Evolutionary conservation across 2,888 invertebrate species (phyloP), one percentile per base, ranked within the genome.

Genomic region (Scaeva pyrastri): DNA sequence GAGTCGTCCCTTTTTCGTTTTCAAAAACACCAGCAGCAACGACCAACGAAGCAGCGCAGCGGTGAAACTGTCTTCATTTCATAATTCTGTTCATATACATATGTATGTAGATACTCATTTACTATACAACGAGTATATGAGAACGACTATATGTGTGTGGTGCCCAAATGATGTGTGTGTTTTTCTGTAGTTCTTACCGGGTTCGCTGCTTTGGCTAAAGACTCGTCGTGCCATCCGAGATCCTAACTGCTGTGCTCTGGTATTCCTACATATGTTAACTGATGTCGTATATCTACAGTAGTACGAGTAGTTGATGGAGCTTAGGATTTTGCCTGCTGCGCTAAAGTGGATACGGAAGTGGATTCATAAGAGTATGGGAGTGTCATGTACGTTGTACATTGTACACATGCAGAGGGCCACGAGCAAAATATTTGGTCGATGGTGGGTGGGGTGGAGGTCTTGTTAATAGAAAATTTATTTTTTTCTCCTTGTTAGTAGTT

Each of bases 21-120:
- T 12, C 19, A 31, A 31, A 41, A 62, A 10, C 8, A 16, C 10
- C 16, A 62, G n/a, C 62, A 58, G 36, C 41, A 62, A n/a, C n/a
- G n/a, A n/a, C n/a, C n/a, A n/a, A n/a, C n/a, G 21, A 12, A 45
- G 45, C 55, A 39, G 23, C 23, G 45, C 55, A 39, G 23, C 23
- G 14, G 55, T 36, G 41, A 26, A 55, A 52, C 52, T 11, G 52
- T 56, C 56, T 71, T 71, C 56, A 56, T 71, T 71, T 71, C 55
- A 71, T 71, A 71, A 71, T 56, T 71, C 43, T 56, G n/a, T 52
- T 39, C 39, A 68, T 52, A 68, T 48, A n/a, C n/a, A n/a, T n/a
- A n/a, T n/a, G n/a, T n/a, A n/a, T n/a, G n/a, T n/a, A 23, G 10
- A 1, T 45, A 21, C 31, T 52, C 39, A 52, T 50, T 26, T 68